Evolutionary conservation across 2,113 vertebrate species (phyloP), one percentile per base, ranked within the genome.

Genomic region (Cichladusa arquata): DNA sequence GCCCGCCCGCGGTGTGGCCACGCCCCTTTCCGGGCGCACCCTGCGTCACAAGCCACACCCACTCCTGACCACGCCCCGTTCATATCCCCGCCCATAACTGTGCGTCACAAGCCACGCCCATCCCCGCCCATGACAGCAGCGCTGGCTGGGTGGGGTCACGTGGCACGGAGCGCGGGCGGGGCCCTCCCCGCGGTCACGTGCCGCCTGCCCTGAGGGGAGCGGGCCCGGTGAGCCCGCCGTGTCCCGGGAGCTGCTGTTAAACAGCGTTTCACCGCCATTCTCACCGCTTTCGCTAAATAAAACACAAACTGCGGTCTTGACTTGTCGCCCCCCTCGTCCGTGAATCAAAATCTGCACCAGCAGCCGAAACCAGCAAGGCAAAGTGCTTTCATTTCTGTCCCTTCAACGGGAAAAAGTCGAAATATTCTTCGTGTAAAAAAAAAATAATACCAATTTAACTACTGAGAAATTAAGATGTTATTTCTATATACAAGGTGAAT

Each of bases 61-160:
- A 5, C 3, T 1, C 1, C 0, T 2, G 15, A 0, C 13, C 70
- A 3, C 70, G n/a, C 60, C 58, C 14, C 8, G 1, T 8, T 9
- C 8, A 4, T 50, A 3, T 6, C 25, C 25, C 25, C 48, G 48
- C 50, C 50, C 26, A 51, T 5, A 51, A 6, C 3, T 6, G 16
- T 16, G 5, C 50, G 50, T 51, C 50, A 51, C 2, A 51, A 5
- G 7, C 42, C 61, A 4, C 36, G 45, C 83, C 61, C 17, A 2
- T 2, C 5, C 1, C 36, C 6, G 16, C 5, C 38, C 38, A 11
- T 10, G 38, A 38, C 9, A 38, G 38, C 38, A 38, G 19, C 25
- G 5, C 19, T 1, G 10, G 0, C 9, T 6, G 24, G 1, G 0
- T 1, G 8, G 2, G 5, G 7, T n/a, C 81, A 85, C 82, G 81